Percentiles rank a stretch among this genome's conserved stretches.
phyloP scores from a whole-genome alignment of 2,888 invertebrate species.

The Aphidoletes aphidimyza region DNA sequence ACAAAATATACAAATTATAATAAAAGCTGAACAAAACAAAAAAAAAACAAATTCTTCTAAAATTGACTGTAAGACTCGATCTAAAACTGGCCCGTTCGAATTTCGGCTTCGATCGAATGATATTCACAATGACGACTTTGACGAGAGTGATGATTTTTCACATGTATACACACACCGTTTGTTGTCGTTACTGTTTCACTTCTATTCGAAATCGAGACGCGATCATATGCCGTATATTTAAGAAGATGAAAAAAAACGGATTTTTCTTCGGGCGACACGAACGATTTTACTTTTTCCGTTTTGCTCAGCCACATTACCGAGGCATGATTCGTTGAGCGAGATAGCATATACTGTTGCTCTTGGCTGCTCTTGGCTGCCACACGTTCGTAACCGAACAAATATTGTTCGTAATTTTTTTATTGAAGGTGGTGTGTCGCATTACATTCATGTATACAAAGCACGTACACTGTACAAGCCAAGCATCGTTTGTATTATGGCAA shows the following conservation, averaged over 20 bases:
- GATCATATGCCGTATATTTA: slow-evolving; percentile 18
- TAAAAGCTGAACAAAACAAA: not conserved
- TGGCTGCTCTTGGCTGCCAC: not conserved
- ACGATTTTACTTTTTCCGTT: not conserved
- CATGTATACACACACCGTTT: not conserved
- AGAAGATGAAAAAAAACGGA: no score
- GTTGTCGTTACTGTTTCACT: not conserved
- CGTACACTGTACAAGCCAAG: no score
- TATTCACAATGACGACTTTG: slow-evolving; percentile 20
- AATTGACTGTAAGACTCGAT: not conserved
- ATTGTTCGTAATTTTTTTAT: not conserved
- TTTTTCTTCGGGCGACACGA: no score
- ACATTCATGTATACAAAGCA: not conserved
- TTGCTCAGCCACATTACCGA: no score
- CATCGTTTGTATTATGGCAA: not conserved
- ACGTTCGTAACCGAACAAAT: not conserved
- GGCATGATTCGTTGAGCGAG: no score
- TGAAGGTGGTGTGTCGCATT: not conserved
- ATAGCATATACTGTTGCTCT: no score
- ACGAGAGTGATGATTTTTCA: not conserved
- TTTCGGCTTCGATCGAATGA: not conserved
- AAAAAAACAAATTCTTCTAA: not conserved
- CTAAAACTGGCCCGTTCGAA: not conserved
- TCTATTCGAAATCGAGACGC: slow-evolving; percentile 26
- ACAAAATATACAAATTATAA: not conserved